Evolutionary conservation across 2,797 vertebrate genomes (phyloP), one percentile per base, ranked within the genome.

Genomic region (Dryobates pubescens): DNA sequence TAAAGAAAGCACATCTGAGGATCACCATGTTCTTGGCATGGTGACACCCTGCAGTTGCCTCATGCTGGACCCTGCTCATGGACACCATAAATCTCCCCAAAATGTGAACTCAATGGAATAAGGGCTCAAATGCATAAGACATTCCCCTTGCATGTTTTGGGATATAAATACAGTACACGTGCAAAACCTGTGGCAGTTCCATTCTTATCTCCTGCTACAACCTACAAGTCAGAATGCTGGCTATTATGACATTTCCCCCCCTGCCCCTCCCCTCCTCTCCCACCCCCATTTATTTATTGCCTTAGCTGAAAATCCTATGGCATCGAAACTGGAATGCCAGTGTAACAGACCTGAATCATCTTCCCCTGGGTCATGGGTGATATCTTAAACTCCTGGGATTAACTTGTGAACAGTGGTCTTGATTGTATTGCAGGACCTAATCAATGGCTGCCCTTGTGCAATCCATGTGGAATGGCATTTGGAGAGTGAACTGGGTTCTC

Each of bases 291-390:
- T 54, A 64, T 74, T 75, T 69, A 54, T 61, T 69, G 26, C 53
- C 54, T 84, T 32, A 34, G 19, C n/a, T 84, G 54, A 88, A 78
- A 89, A 59, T 92, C 24, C 29, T 43, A 10, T 12, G 9, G 23
- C 24, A 86, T 63, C 32, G 79, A 72, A 89, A n/a, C 29, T 34
- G 26, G 27, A 90, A 78, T 81, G 58, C 9, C 58, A 34, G 5
- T 47, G 61, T 59, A 80, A 82, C 13, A 85, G 45, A 62, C 27
- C 56, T 0, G 14, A 82, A 38, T 8, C 13, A 64, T 13, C 7
- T 22, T 9, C 6, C 5, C 3, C 17, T 0, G 0, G 8, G 13
- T 53, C 32, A 45, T 29, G 15, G 89, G 4, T 26, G 12, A 15
- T n/a, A 43, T 59, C 38, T 82, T 30, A 69, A 58, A 11, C 13